These are phyloP conservation scores for Oceanodroma tethys DNA, from an alignment of 2,113 vertebrate species.

Conservation along the genomic window DNA sequence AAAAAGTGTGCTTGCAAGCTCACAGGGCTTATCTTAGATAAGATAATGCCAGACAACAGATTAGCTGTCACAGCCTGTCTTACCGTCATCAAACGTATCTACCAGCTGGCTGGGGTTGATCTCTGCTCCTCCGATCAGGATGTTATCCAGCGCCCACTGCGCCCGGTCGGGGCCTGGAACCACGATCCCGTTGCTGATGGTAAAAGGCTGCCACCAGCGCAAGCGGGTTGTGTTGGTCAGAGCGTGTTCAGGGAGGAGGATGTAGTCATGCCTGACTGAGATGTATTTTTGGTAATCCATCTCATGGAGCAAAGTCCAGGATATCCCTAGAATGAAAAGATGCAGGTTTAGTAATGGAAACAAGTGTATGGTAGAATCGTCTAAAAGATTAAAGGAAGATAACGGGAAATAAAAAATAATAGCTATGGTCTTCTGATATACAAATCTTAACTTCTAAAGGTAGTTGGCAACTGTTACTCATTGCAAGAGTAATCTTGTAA, in stretches of 20 bases:
- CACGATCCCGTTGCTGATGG: slow-evolving; percentile 83
- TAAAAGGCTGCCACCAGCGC: slow-evolving; percentile 97
- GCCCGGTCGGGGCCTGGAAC: slow-evolving; percentile 86
- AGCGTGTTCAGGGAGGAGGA: slow-evolving; percentile 87
- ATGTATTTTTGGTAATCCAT: slow-evolving; percentile 98
- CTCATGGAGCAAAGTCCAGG: slow-evolving; percentile 94
- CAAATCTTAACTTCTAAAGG: not conserved
- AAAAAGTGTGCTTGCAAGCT: not conserved
- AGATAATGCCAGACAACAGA: not conserved
- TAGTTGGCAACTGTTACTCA: not conserved
- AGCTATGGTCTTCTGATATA: not conserved
- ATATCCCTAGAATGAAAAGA: slow-evolving; percentile 79
- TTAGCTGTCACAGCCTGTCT: slow-evolving; percentile 6
- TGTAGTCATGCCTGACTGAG: slow-evolving; percentile 92
- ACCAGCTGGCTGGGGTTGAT: slow-evolving; percentile 95
- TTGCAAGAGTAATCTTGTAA: not conserved
- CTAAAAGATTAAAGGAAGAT: not conserved
- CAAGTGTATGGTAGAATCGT: not conserved
- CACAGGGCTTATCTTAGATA: not conserved
- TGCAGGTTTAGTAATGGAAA: not conserved
- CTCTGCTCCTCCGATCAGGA: slow-evolving; percentile 94
- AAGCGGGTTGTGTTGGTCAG: slow-evolving; percentile 92
- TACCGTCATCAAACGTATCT: slow-evolving; percentile 95
- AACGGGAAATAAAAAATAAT: not conserved
- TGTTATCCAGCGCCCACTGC: slow-evolving; percentile 97